Base-by-base conservation (phyloP, 2,797 vertebrate genomes). In the Pempheris klunzingeri region DNA sequence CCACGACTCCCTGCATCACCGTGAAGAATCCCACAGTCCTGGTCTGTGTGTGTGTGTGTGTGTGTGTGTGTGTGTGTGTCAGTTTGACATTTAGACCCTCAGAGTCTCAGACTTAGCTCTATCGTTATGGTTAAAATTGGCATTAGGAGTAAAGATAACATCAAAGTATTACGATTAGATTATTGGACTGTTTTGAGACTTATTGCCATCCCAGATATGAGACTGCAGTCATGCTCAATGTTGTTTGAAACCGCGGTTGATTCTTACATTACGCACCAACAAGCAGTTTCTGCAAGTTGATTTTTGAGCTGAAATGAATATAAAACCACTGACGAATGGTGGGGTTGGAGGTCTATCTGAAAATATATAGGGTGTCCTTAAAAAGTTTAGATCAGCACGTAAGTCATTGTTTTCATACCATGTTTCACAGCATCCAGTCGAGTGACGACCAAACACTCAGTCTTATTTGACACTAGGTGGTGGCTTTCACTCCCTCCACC, bases 1-100 rank as follows among this genome's bases (percentile, higher is more conserved):
- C 98, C 77, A 98, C 97, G 1, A 99, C 98, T 22, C 97, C 98
- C 76, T 99, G 98, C 91, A 99, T 99, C 94, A 97, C 98, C 20
- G 96, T 99, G 91, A 99, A 98, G 95, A 99, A 99, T 87, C 96
- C 97, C 0, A 94, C 97, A 86, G 96, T 96, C 87, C 95, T 96
- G 96, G 98, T 98, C 79, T 92, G 96, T 94, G 34, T 63, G 59
- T 61, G 43, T 43, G 13, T 64, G 17, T 80, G 53, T 64, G 73
- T 77, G 52, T 32, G 57, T 59, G 14, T 41, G 14, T 53, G 24
- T 64, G 3, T 22, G 7, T 30, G 44, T 63, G 59, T 52, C 14
- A 20, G 20, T 64, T 32, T 64, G 36, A 58, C 9, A 49, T 71
- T 18, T 22, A 44, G 14, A 43, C 49, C 14, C n/a, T 22, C 4